These are phyloP conservation scores for Odocoileus virginianus DNA, from an alignment of 2,113 vertebrate genomes.

Conservation along the genomic window DNA sequence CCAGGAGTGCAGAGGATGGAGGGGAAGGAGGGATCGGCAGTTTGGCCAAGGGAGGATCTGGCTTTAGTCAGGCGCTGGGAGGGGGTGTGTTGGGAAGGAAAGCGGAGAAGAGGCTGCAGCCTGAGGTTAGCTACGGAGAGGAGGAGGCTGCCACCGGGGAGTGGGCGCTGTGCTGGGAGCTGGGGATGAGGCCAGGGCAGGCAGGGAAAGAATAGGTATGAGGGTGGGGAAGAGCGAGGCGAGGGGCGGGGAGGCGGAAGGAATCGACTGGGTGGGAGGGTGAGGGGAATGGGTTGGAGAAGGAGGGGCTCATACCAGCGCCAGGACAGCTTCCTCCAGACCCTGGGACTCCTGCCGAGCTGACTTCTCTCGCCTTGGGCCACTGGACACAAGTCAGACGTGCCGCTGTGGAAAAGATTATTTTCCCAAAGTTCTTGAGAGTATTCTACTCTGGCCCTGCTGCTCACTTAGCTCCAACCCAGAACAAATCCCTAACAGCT, in stretches of 20 bases:
- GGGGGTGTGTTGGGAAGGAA: background rate
- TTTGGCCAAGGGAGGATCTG: background rate
- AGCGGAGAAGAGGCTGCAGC: background rate
- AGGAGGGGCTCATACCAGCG: background rate
- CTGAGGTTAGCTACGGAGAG: background rate
- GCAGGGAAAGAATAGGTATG: background rate
- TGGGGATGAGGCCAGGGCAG: background rate
- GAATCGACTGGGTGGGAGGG: rapidly evolving
- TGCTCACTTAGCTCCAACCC: background rate
- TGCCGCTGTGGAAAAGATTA: background rate
- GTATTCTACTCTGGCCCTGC: background rate
- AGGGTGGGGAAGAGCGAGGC: background rate
- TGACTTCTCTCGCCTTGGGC: background rate
- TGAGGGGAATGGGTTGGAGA: background rate
- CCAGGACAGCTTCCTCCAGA: background rate
- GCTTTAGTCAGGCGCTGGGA: background rate
- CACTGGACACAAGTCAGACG: background rate
- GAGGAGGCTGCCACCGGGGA: background rate
- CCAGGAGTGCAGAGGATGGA: background rate
- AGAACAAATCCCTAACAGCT: background rate
- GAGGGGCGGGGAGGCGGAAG: too few relatives aligned
- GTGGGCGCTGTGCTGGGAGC: background rate
- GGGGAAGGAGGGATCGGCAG: background rate
- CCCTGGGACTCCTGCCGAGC: background rate
- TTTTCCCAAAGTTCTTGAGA: background rate